phyloP scores from a whole-genome alignment of 2,797 vertebrate genomes.

The Hypotaenidia okinawae region DNA sequence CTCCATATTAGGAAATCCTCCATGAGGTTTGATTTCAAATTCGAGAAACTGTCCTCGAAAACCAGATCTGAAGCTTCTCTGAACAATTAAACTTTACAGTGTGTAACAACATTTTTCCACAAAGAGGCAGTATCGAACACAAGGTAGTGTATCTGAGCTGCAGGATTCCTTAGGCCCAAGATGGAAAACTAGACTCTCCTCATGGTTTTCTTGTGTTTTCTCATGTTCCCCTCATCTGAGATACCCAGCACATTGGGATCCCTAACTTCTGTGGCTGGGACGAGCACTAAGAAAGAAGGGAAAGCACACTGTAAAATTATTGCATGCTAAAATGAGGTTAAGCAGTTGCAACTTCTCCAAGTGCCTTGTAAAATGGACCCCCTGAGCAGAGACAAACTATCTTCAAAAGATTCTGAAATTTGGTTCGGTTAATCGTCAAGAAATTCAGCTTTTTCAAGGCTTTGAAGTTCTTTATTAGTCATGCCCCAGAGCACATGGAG shows the following conservation, averaged over 20 bases:
- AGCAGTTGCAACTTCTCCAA: not conserved
- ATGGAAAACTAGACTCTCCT: not conserved
- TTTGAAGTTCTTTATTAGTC: slow-evolving; percentile 31
- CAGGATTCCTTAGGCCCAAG: not conserved
- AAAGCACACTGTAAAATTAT: not conserved
- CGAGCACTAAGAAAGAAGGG: not conserved
- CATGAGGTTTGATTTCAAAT: slow-evolving; percentile 1
- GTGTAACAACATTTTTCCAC: slow-evolving; percentile 23
- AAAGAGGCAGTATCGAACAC: slow-evolving; percentile 48
- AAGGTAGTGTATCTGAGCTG: not conserved
- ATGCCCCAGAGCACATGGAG: not conserved
- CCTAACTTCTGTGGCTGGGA: not conserved
- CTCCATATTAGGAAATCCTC: not conserved
- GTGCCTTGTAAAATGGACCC: not conserved
- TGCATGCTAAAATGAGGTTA: not conserved
- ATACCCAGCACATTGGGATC: not conserved
- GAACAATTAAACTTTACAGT: not conserved
- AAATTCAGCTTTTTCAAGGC: slow-evolving; percentile 20
- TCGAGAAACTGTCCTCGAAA: not conserved
- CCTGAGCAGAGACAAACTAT: not conserved
- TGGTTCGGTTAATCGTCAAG: not conserved
- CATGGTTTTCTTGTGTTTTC: slow-evolving; percentile 6
- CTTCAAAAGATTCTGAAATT: slow-evolving; percentile 53
- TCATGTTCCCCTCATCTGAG: not conserved
- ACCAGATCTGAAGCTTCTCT: not conserved